These are phyloP conservation scores for Bellardia pandia DNA, from an alignment of 2,888 invertebrate species.

Conservation along the genomic window DNA sequence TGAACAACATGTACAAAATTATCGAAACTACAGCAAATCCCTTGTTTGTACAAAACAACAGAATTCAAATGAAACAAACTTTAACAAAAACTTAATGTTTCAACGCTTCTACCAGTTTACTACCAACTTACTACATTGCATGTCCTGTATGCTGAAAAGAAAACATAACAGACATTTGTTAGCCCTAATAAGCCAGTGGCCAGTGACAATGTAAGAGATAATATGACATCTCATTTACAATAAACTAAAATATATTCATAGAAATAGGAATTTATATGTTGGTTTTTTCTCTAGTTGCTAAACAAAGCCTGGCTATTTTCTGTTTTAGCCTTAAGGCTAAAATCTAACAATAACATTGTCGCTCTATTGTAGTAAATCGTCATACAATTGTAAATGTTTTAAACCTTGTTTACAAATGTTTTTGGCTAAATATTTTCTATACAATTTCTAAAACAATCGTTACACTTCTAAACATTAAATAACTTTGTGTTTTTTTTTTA, in stretches of 20 bases:
- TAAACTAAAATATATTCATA: conserved; percentile 45
- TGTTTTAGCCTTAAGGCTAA: conserved; percentile 63
- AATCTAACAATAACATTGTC: conserved; percentile 35
- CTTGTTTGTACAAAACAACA: not conserved
- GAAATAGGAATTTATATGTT: conserved; percentile 36
- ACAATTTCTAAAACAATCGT: conserved; percentile 67
- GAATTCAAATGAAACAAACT: conserved; percentile 1
- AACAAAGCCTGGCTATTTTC: conserved; percentile 47
- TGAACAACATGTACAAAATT: conserved; percentile 4
- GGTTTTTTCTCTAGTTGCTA: not conserved
- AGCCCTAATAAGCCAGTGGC: conserved; percentile 80
- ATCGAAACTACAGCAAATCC: conserved; percentile 17
- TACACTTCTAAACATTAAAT: conserved; percentile 32
- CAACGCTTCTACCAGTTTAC: conserved; percentile 64
- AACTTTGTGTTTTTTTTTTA: conserved; percentile 16
- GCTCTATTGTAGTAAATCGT: conserved; percentile 38
- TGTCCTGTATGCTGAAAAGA: conserved; percentile 13
- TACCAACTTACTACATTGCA: conserved; percentile 77
- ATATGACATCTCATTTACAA: conserved; percentile 78
- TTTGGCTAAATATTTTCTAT: conserved; percentile 80
- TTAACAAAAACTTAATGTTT: conserved; percentile 5
- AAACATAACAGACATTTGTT: conserved; percentile 68
- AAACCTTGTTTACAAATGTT: conserved; percentile 82
- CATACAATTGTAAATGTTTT: conserved; percentile 77
- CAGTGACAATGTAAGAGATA: conserved; percentile 81